A percentile compares a stretch with the other conserved stretches of the same genome.
These are phyloP conservation scores for Lycaon pictus DNA, from an alignment of 2,113 vertebrate species.

Conservation along the genomic window DNA sequence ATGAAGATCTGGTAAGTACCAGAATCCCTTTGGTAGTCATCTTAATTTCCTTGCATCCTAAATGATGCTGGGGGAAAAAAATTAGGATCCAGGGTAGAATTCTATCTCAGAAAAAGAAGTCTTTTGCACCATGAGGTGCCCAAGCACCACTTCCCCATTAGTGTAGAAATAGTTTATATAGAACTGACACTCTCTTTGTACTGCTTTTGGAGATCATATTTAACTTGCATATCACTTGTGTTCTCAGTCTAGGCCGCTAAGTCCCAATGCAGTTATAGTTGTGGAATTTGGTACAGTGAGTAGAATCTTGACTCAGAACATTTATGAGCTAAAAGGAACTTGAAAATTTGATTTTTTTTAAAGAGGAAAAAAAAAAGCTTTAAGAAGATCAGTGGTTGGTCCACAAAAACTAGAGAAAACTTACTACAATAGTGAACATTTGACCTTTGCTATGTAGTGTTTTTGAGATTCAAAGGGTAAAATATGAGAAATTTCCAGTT, in stretches of 20 bases:
- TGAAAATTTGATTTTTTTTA: neutral
- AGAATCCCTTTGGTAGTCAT: neutral
- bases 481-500: neutral
- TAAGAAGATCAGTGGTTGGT: neutral
- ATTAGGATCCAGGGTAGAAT: slow-evolving; percentile 5
- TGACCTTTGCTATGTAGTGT: neutral
- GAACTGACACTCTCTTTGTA: neutral
- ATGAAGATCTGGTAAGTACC: neutral
- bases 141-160: neutral
- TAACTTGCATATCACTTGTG: neutral
- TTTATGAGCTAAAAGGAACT: neutral
- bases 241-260: neutral
- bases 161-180: neutral
- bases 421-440: neutral
- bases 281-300: neutral
- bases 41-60: slow-evolving; percentile 3
- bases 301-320: slow-evolving; percentile 10
- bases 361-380: neutral
- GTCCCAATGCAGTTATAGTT: neutral
- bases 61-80: neutral
- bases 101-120: neutral
- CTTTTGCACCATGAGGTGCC: neutral
- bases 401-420: neutral
- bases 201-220: neutral
- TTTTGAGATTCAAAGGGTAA: neutral